Base-by-base conservation (phyloP, 2,888 invertebrate genomes). In the Synergus laeviventris region DNA sequence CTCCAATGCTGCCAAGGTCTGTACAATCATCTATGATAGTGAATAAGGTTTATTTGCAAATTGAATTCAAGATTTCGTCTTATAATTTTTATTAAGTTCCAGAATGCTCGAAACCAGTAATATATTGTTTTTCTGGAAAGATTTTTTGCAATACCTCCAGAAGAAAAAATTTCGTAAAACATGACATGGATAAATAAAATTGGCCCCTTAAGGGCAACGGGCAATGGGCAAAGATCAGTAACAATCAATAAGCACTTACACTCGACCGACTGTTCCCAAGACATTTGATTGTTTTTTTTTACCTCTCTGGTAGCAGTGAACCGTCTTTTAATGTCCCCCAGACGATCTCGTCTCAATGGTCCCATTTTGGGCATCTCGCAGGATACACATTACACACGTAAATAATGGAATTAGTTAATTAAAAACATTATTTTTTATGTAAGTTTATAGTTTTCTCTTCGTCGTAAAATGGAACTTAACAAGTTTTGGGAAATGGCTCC, bases 1-100 rank as follows among this genome's bases (percentile, higher is more conserved):
- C 89, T 99, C 99, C 76, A 96, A 96, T 89, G 95, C 97, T 86
- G 99, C 99, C 81, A 99, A 99, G 95, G 99, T 98, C 92, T 90
- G 91, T 86, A 83, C 73, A 73, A 80, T 75, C 56, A 14, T 70
- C 59, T 42, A 5, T 2, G 11, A 31, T 38, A 18, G 12, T 39
- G 11, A 18, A 38, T 11, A 11, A 62, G 38, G 24, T 38, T 11
- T 39, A 62, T 14, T 66, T 45, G 18, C 14, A 16, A 7, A 42
- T 54, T 18, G 9, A 54, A 54, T 54, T n/a, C 54, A 54, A 9
- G 18, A n/a, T n/a, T 18, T 54, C 54, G 18, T 54, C n/a, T 18
- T 54, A 9, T 2, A 18, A 18, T 18, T 54, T 18, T 54, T 11
- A 54, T 54, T 11, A 54, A 18, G 11, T 54, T 18, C 9, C 9